Evolutionary conservation across 1,140 invertebrate species (phyloP), one percentile per base, ranked within the genome.

Genomic region (Tetramorium parvispinum): DNA sequence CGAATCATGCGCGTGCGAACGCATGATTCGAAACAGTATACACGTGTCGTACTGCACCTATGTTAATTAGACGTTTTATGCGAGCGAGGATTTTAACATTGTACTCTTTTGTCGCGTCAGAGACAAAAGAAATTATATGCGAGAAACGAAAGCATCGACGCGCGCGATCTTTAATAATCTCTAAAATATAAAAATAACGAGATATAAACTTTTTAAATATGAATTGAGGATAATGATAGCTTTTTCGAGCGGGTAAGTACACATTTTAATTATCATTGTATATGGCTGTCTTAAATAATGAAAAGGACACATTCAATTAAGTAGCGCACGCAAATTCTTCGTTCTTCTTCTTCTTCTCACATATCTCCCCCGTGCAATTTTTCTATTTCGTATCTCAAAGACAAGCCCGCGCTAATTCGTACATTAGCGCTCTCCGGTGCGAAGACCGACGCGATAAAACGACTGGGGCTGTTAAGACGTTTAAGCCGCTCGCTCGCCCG

Each of bases 391-490:
- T 82, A 71, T 82, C 66, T 57, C 37, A 18, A 57, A 71, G 32
- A 71, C 51, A 71, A 82, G 65, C 65, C 78, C 32, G 68, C 78
- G 51, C 66, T 82, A 82, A 82, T 82, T 82, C 51, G 43, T 68
- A 85, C 71, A 85, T 85, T 85, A 85, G 51, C 46, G 82, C n/a
- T 53, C 65, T 55, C 71, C 57, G 43, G 43, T 46, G 71, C 79
- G 59, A 79, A 79, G 65, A 63, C 43, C 21, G 76, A 24, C 43
- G 81, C 59, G 71, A 82, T 82, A 82, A 82, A 59, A 24, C 51
- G 37, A 57, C 78, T 24, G 55, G 63, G 82, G 40, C 57, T 76
- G 70, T 85, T 85, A 85, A 85, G 82, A 85, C 59, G 71, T 85
- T 85, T 85, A 85, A 76, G 70, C 82, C 71, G 82, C 59, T 85